Conservation (phyloP, 2,888 invertebrate genomes). For the Mimachlamys varia region DNA sequence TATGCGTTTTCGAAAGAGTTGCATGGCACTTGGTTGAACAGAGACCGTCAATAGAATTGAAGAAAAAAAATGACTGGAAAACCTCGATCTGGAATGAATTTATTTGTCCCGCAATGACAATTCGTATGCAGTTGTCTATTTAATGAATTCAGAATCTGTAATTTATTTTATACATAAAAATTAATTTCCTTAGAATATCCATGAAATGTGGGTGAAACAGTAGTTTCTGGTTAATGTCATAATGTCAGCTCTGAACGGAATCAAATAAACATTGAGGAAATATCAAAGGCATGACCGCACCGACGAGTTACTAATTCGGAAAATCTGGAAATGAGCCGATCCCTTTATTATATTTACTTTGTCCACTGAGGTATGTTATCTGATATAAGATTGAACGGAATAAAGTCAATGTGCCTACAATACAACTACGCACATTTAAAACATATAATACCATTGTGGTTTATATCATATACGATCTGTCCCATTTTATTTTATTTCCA, state of each 20-base stretch:
- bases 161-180: conserved; percentile 9
- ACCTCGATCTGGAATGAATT: background rate
- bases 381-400: background rate
- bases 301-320: background rate
- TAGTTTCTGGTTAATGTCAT: background rate
- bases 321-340: background rate
- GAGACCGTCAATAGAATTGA: background rate
- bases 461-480: too few relatives aligned
- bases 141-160: background rate
- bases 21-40: background rate
- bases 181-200: background rate
- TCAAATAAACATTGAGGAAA: background rate
- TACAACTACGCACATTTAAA: background rate
- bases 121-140: conserved; percentile 8
- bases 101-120: conserved; percentile 4
- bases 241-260: background rate
- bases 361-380: background rate
- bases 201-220: background rate
- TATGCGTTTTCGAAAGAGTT: background rate
- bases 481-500: too few relatives aligned
- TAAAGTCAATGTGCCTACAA: background rate
- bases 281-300: background rate
- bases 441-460: background rate
- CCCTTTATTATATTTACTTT: background rate
- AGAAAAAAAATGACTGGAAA: background rate